A percentile compares a stretch with the other conserved stretches of the same genome.
phyloP scores from a whole-genome alignment of 2,888 invertebrate genomes.

The Meta bourneti region DNA sequence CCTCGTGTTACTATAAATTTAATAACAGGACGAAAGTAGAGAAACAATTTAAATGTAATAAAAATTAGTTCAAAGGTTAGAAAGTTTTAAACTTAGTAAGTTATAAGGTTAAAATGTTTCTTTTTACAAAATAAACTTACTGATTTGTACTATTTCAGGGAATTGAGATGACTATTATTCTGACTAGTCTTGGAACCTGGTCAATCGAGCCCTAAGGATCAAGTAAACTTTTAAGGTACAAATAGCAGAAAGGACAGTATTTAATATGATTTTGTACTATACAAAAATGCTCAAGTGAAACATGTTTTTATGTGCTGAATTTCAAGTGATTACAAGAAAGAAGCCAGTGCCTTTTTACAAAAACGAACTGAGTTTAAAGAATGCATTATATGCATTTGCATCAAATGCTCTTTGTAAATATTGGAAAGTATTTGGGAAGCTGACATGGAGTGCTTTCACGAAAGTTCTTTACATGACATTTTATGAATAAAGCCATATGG shows the following conservation, averaged over 20 bases:
- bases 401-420: neutral
- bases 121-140: too few relatives aligned
- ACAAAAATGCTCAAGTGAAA: conserved; percentile 33
- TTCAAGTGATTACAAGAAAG: neutral
- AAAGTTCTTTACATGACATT: neutral
- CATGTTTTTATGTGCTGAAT: conserved; percentile 4
- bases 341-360: conserved; percentile 38
- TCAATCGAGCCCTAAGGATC: conserved; percentile 34
- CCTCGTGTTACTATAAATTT: too few relatives aligned
- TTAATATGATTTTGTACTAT: neutral
- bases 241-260: conserved; percentile 47
- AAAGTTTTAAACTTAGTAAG: too few relatives aligned
- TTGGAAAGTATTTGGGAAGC: neutral
- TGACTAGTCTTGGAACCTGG: neutral
- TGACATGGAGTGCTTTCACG: neutral
- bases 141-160: conserved; percentile 1
- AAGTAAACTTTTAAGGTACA: conserved; percentile 44
- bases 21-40: too few relatives aligned
- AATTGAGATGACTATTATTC: conserved; percentile 20
- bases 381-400: neutral
- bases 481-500: neutral
- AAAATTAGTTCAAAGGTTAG: too few relatives aligned
- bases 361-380: neutral
- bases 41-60: too few relatives aligned
- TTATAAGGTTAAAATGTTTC: too few relatives aligned